Evolutionary conservation across 2,888 invertebrate species (phyloP).

Genomic region (Stratiomys singularior): DNA sequence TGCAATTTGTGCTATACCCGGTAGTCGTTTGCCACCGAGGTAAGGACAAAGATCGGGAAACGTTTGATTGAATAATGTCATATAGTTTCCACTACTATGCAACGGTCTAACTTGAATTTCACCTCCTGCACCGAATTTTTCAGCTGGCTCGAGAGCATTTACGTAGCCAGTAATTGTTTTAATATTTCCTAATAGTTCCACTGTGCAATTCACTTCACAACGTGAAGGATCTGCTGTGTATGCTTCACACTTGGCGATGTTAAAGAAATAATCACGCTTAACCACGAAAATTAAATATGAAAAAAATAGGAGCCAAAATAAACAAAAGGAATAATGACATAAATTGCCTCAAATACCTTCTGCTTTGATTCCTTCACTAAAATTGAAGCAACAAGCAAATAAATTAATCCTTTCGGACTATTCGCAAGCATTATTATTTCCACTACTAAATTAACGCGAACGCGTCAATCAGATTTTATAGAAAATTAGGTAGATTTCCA

Average conservation of each 20-base stretch:
- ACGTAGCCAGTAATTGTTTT: conserved; percentile 2
- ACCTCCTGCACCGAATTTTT: conserved; percentile 26
- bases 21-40: not conserved
- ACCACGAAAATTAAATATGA: not conserved
- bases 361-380: not conserved
- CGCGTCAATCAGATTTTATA: too few species aligned
- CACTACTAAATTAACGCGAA: too few species aligned
- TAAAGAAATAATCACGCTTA: conserved; percentile 13
- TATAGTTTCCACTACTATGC: conserved; percentile 4
- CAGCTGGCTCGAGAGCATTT: not conserved
- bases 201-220: conserved; percentile 6
- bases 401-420: not conserved
- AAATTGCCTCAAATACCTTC: too few species aligned
- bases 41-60: conserved; percentile 13
- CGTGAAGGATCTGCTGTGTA: not conserved
- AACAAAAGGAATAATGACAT: too few species aligned
- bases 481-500: too few species aligned
- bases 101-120: conserved; percentile 14
- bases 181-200: not conserved
- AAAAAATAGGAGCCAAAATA: not conserved
- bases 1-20: not conserved
- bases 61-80: conserved; percentile 19
- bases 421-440: not conserved
- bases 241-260: not conserved
- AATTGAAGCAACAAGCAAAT: not conserved